phyloP scores from a whole-genome alignment of 2,888 invertebrate genomes.

The Pollenia labialis region DNA sequence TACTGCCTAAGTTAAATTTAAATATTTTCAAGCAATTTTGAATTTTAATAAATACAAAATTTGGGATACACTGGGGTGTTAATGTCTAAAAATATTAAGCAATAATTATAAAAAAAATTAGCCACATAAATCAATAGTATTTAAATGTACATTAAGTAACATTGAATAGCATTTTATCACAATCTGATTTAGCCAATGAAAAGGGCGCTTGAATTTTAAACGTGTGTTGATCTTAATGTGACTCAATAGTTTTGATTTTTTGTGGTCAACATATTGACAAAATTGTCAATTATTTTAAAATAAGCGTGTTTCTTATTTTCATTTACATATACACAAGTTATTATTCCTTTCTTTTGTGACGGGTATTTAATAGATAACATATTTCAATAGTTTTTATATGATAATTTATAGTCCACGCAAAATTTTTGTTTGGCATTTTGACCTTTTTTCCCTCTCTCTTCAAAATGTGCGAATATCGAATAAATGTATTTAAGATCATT shows the following conservation, averaged over 20 bases:
- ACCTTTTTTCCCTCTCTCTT: not conserved
- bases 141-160: too few relatives aligned
- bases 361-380: too few relatives aligned
- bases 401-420: conserved; percentile 1
- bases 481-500: not conserved
- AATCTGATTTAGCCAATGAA: too few relatives aligned
- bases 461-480: not conserved
- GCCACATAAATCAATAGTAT: too few relatives aligned
- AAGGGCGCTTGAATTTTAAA: not conserved
- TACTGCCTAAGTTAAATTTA: too few relatives aligned
- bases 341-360: too few relatives aligned
- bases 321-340: not conserved
- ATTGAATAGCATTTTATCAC: too few relatives aligned
- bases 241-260: conserved; percentile 2
- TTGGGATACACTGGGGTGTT: too few relatives aligned
- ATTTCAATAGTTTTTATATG: not conserved
- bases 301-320: not conserved
- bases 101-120: too few relatives aligned
- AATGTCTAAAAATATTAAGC: too few relatives aligned
- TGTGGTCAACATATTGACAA: not conserved
- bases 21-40: too few relatives aligned
- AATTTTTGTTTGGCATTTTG: conserved; percentile 21
- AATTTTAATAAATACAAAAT: too few relatives aligned
- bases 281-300: conserved; percentile 11
- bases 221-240: not conserved